These are phyloP conservation scores for Agrilus planipennis DNA, from an alignment of 1,140 invertebrate species.

Conservation along the genomic window DNA sequence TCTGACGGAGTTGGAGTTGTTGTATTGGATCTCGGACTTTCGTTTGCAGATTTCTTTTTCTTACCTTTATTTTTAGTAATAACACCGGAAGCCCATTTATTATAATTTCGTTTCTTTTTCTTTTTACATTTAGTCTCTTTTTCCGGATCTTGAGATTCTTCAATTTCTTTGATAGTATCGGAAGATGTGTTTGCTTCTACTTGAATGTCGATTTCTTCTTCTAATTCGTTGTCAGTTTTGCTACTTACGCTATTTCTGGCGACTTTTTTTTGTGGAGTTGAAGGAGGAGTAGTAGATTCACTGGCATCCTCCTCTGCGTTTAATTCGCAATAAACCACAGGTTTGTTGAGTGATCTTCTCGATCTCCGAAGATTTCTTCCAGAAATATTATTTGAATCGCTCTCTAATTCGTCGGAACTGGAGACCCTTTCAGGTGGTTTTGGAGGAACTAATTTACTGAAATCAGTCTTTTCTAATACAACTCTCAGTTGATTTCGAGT, in stretches of 20 bases:
- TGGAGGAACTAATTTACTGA: slow-evolving; percentile 4
- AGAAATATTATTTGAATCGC: slow-evolving; percentile 3
- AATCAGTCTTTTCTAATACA: slow-evolving; percentile 12
- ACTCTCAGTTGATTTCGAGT: too few relatives aligned
- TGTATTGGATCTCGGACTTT: not conserved
- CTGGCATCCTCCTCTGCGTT: not conserved
- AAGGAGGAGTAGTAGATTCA: not conserved
- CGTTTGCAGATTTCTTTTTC: slow-evolving; percentile 1
- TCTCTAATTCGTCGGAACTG: not conserved
- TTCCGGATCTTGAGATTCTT: not conserved
- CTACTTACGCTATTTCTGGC: not conserved
- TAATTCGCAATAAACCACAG: too few relatives aligned
- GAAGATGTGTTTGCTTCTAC: not conserved
- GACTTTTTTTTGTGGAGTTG: not conserved
- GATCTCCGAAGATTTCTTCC: slow-evolving; percentile 8
- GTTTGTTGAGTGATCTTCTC: slow-evolving; percentile 5
- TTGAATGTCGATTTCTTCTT: not conserved
- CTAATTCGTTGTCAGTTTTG: not conserved
- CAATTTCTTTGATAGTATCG: not conserved
- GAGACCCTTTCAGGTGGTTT: not conserved
- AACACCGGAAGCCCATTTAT: slow-evolving; percentile 18
- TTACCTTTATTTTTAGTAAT: slow-evolving; percentile 14
- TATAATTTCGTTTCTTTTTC: slow-evolving; percentile 7
- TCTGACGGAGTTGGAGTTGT: too few relatives aligned
- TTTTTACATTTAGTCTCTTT: not conserved